A percentile compares a stretch with the other conserved stretches of the same genome.
These are phyloP conservation scores for Gallinago jamesoni DNA, from an alignment of 2,113 vertebrate genomes.

Conservation along the genomic window DNA sequence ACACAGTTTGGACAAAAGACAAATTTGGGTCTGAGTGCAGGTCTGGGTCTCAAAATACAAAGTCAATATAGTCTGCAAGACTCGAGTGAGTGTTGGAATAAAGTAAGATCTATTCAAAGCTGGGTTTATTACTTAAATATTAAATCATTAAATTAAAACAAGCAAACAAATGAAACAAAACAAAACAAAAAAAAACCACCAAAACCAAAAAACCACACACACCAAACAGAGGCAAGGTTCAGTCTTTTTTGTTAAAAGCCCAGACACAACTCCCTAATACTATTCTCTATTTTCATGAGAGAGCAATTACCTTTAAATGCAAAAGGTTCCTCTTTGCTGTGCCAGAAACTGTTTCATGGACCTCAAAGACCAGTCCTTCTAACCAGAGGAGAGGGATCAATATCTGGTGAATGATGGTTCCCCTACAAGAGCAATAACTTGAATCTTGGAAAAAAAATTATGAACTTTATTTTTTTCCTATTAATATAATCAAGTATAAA, in stretches of 20 bases:
- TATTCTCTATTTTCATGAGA: not conserved
- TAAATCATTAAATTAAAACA: not conserved
- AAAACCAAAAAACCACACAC: not conserved
- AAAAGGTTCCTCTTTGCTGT: not conserved
- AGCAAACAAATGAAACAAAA: not conserved
- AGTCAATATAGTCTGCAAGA: not conserved
- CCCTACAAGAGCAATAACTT: not conserved
- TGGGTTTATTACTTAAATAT: not conserved
- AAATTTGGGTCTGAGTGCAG: not conserved
- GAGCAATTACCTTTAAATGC: not conserved
- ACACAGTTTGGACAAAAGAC: not conserved
- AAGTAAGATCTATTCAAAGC: not conserved
- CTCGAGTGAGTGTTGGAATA: not conserved
- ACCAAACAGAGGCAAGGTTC: not conserved
- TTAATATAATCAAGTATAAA: not conserved
- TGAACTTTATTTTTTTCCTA: not conserved
- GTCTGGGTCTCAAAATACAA: not conserved
- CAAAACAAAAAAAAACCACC: too few species aligned
- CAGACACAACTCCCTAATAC: not conserved
- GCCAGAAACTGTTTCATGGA: not conserved
- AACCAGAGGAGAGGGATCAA: constrained; percentile 15
- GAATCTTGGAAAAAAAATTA: not conserved
- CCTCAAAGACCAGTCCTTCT: not conserved
- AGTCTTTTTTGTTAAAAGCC: not conserved
- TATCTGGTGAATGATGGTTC: constrained; percentile 22